Evolutionary conservation across 2,888 invertebrate genomes (phyloP).

Genomic region (Scaptodrosophila latifasciaeformis): DNA sequence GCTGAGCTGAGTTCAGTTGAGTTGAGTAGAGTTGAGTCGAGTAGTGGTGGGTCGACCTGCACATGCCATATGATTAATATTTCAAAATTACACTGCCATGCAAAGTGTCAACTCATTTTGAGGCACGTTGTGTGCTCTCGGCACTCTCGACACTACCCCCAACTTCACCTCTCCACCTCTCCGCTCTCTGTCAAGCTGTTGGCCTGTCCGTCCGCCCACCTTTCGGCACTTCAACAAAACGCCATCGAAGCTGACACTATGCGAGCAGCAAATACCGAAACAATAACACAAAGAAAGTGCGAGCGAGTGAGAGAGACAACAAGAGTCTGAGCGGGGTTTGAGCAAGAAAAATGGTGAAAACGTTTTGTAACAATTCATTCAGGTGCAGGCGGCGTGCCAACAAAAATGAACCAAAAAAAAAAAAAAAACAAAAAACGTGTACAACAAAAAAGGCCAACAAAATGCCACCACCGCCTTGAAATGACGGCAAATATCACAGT

Average conservation of each 20-base stretch:
- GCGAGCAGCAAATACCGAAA: too few species aligned
- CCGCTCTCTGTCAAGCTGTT: too few species aligned
- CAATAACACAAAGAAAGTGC: too few species aligned
- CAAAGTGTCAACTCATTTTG: constrained; percentile 65
- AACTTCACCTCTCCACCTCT: constrained; percentile 13
- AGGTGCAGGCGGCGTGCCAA: neutral
- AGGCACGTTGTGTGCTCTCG: constrained; percentile 34
- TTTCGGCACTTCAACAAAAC: constrained; percentile 45
- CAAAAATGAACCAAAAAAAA: neutral
- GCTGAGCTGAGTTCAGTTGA: too few species aligned
- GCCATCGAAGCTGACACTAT: constrained; percentile 51
- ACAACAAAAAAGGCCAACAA: neutral
- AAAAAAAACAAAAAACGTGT: neutral
- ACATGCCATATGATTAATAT: constrained; percentile 62
- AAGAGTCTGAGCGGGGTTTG: too few species aligned
- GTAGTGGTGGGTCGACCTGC: constrained; percentile 28
- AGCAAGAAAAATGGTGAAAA: constrained; percentile 51
- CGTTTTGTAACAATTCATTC: constrained; percentile 66
- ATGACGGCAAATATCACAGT: constrained; percentile 27
- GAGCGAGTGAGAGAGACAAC: too few species aligned
- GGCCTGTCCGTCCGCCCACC: constrained; percentile 20
- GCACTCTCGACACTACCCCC: constrained; percentile 20
- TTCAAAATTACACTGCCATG: constrained; percentile 66
- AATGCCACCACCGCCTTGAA: constrained; percentile 2
- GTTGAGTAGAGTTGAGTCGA: constrained; percentile 9